phyloP scores from a whole-genome alignment of 1,140 invertebrate genomes.

The Heliconius hermathena region DNA sequence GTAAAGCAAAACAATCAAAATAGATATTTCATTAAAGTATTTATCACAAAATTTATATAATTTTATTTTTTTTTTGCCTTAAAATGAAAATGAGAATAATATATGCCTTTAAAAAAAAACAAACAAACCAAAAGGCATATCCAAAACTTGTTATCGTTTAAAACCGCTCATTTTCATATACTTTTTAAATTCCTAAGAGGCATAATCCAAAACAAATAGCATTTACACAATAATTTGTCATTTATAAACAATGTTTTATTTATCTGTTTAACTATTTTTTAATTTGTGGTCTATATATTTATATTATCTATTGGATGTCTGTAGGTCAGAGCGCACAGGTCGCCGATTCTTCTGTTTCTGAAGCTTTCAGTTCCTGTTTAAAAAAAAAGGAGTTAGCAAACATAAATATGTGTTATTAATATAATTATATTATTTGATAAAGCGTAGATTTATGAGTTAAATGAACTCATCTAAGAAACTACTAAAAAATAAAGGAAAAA shows the following conservation, averaged over 20 bases:
- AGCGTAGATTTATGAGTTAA: background rate
- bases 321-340: constrained; percentile 51
- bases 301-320: constrained; percentile 24
- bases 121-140: background rate
- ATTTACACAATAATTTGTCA: background rate
- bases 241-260: background rate
- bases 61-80: background rate
- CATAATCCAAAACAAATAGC: background rate
- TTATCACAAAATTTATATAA: background rate
- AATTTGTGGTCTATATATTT: background rate
- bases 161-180: background rate
- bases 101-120: background rate
- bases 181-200: background rate
- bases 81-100: background rate
- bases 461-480: background rate
- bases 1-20: background rate
- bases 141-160: background rate
- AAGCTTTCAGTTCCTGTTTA: constrained; percentile 45
- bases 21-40: background rate
- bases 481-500: too few species aligned
- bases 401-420: background rate
- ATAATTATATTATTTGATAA: background rate
- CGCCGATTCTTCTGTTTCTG: constrained; percentile 48
- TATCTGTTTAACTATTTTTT: background rate
- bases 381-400: background rate